Conservation (phyloP, 2,797 vertebrate species). For the Thalassophryne amazonica region DNA sequence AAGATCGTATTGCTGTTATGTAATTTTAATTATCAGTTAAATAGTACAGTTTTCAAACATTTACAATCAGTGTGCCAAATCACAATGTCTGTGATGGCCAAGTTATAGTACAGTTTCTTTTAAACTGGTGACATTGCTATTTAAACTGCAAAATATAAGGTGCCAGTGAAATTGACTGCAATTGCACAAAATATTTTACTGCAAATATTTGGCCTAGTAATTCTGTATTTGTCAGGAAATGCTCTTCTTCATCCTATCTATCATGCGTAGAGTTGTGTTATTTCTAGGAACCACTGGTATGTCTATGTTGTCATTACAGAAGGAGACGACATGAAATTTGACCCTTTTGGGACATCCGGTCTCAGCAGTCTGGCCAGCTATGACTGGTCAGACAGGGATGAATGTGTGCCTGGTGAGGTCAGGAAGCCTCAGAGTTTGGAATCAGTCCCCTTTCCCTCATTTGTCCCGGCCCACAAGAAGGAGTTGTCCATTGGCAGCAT, state of each 20-base stretch:
- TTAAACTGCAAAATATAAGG: too few relatives aligned
- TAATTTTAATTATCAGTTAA: too few relatives aligned
- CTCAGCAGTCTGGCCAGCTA: slow-evolving; percentile 83
- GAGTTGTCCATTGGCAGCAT: slow-evolving; percentile 87
- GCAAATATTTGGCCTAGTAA: neutral
- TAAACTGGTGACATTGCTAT: too few relatives aligned
- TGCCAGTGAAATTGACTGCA: too few relatives aligned
- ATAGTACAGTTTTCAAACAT: too few relatives aligned
- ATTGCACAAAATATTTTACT: too few relatives aligned
- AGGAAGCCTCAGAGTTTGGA: slow-evolving; percentile 76
- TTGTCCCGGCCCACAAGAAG: slow-evolving; percentile 80
- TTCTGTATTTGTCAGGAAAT: slow-evolving; percentile 4
- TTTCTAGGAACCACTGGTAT: slow-evolving; percentile 62
- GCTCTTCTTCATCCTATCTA: neutral
- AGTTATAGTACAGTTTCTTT: too few relatives aligned
- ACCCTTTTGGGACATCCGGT: slow-evolving; percentile 86
- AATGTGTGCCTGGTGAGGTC: slow-evolving; percentile 69
- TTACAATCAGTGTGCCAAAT: too few relatives aligned
- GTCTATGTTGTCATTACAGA: slow-evolving; percentile 85
- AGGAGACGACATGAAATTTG: slow-evolving; percentile 90
- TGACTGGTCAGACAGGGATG: slow-evolving; percentile 91
- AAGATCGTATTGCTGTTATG: too few relatives aligned
- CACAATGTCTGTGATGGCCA: too few relatives aligned
- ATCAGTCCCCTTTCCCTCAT: slow-evolving; percentile 71
- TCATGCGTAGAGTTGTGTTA: slow-evolving; percentile 40